These are phyloP conservation scores for Crotalus tigris DNA, from an alignment of 2,113 vertebrate genomes.

Conservation along the genomic window DNA sequence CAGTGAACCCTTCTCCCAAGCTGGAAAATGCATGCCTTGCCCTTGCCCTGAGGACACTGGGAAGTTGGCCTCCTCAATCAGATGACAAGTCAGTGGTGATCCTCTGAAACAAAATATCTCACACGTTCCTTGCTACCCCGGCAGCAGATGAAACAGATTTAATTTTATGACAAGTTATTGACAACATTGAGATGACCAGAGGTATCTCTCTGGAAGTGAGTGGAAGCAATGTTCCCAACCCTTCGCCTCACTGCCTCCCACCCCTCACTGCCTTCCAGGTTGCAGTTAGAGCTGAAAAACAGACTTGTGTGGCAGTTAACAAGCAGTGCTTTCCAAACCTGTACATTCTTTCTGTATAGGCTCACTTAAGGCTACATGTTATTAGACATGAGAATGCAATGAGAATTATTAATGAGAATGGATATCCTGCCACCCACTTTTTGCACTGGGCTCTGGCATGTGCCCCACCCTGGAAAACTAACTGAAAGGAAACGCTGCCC, in stretches of 20 bases:
- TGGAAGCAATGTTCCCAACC: neutral
- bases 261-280: neutral
- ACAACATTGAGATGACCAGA: neutral
- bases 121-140: neutral
- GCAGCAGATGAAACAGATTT: neutral
- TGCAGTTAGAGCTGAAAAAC: neutral
- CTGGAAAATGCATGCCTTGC: neutral
- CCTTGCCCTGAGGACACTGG: neutral
- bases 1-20: neutral
- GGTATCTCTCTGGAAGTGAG: neutral
- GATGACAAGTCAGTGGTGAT: neutral
- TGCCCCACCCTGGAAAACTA: neutral
- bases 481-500: neutral
- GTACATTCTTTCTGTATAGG: neutral
- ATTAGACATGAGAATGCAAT: neutral
- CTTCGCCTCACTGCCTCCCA: neutral
- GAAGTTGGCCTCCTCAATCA: neutral
- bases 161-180: neutral
- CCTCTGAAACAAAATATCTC: neutral
- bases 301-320: neutral
- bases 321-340: neutral
- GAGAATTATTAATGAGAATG: neutral
- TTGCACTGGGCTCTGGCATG: neutral
- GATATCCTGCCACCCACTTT: neutral
- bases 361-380: neutral